phyloP scores from a whole-genome alignment of 2,888 invertebrate species.

The Andrena camellia region DNA sequence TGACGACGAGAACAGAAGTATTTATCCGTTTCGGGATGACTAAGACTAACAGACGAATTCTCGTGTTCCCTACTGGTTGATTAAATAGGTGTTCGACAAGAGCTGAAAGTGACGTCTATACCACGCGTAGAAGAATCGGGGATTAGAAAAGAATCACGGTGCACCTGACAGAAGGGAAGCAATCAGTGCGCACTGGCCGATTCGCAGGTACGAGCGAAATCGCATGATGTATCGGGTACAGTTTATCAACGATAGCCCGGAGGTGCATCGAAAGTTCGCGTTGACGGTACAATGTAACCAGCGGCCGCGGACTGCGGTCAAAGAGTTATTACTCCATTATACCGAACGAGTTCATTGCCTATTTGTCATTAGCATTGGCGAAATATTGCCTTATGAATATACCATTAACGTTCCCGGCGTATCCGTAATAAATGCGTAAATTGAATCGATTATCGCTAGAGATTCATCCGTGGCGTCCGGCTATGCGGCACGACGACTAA shows the following conservation, averaged over 20 bases:
- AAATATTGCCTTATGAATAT: slow-evolving; percentile 78
- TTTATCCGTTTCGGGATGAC: slow-evolving; percentile 22
- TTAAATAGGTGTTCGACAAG: too few species aligned
- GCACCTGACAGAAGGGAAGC: not conserved
- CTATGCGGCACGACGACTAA: slow-evolving; percentile 60
- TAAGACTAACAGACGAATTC: slow-evolving; percentile 1
- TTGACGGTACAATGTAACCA: slow-evolving; percentile 64
- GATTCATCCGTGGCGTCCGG: slow-evolving; percentile 59
- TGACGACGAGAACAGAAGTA: slow-evolving; percentile 41
- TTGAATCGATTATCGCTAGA: slow-evolving; percentile 79
- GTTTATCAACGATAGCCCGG: slow-evolving; percentile 61
- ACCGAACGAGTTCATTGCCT: slow-evolving; percentile 69
- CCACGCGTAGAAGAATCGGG: not conserved
- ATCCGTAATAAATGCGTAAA: slow-evolving; percentile 78
- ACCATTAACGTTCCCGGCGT: slow-evolving; percentile 66
- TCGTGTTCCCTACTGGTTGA: not conserved
- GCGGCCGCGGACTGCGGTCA: slow-evolving; percentile 59
- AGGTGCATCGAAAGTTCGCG: slow-evolving; percentile 66
- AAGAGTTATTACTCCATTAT: slow-evolving; percentile 73
- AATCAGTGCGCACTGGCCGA: slow-evolving; percentile 13
- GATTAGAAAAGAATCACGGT: too few species aligned
- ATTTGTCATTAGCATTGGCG: slow-evolving; percentile 73
- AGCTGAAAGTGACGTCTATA: not conserved
- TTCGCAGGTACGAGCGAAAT: slow-evolving; percentile 55
- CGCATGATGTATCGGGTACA: slow-evolving; percentile 53